Evolutionary conservation across 2,797 vertebrate genomes (phyloP).

Genomic region (Ispidina lecontei): DNA sequence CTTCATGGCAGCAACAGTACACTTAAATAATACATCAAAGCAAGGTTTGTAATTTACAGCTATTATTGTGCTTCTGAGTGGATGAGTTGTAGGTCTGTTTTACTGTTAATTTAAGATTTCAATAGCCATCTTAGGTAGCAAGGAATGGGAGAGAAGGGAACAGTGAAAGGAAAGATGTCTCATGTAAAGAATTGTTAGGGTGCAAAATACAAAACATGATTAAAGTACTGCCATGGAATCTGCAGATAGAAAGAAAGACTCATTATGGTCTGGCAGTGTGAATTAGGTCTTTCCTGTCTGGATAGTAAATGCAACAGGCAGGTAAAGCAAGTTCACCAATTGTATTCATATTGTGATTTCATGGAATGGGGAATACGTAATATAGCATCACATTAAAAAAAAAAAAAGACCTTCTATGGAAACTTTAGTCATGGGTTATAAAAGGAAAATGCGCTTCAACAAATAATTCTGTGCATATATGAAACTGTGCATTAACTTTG

Average conservation of each 20-base stretch:
- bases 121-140: not conserved
- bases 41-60: slow-evolving; percentile 35
- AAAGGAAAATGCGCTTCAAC: not conserved
- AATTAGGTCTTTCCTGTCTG: slow-evolving; percentile 25
- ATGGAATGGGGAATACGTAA: not conserved
- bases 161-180: not conserved
- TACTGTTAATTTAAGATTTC: slow-evolving; percentile 58
- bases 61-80: slow-evolving; percentile 38
- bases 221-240: slow-evolving; percentile 13
- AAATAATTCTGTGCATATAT: not conserved
- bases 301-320: not conserved
- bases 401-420: not conserved
- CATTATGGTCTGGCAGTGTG: slow-evolving; percentile 40
- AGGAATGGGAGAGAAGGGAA: not conserved
- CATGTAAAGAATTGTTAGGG: slow-evolving; percentile 1
- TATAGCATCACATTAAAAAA: not conserved
- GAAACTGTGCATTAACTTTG: not conserved
- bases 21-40: slow-evolving; percentile 73
- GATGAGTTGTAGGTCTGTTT: slow-evolving; percentile 29
- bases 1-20: not conserved
- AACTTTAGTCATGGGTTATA: not conserved
- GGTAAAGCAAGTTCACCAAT: slow-evolving; percentile 19
- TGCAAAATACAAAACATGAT: slow-evolving; percentile 31
- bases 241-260: slow-evolving; percentile 28
- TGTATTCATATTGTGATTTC: slow-evolving; percentile 38